Percentiles rank a stretch among this genome's conserved stretches.
Evolutionary conservation across 2,888 invertebrate genomes (phyloP).

Genomic region (Pandemis corylana): DNA sequence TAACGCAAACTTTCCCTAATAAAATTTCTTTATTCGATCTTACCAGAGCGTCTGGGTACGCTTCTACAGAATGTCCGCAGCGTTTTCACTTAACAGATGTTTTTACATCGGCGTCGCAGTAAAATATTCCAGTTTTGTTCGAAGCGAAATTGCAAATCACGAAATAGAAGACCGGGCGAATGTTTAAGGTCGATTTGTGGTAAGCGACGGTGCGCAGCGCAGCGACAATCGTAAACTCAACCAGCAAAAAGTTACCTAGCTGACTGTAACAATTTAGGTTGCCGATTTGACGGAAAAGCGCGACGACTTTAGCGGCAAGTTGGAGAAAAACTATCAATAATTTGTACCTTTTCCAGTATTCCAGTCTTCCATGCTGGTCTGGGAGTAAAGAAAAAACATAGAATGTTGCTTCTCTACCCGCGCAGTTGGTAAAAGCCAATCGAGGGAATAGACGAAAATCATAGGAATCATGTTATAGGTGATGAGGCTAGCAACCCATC

Average conservation of each 20-base stretch:
- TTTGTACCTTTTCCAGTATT: too few relatives aligned
- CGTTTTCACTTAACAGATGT: conserved; percentile 18
- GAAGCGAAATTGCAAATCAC: conserved; percentile 17
- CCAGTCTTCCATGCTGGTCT: too few relatives aligned
- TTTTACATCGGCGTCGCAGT: conserved; percentile 16
- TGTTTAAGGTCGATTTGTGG: conserved; percentile 21
- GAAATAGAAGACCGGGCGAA: conserved; percentile 18
- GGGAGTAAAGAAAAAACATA: too few relatives aligned
- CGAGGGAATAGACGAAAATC: too few relatives aligned
- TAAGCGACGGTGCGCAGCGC: not conserved
- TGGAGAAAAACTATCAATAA: too few relatives aligned
- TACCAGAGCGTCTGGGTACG: not conserved
- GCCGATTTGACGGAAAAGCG: too few relatives aligned
- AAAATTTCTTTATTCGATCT: conserved; percentile 20
- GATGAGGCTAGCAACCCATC: too few relatives aligned
- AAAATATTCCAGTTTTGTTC: conserved; percentile 19
- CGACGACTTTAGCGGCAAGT: too few relatives aligned
- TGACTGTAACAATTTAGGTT: not conserved
- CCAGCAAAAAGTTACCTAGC: not conserved
- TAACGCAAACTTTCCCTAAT: conserved; percentile 23
- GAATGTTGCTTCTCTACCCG: too few relatives aligned
- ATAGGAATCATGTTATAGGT: too few relatives aligned
- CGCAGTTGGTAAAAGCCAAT: too few relatives aligned
- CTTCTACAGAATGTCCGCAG: conserved; percentile 9
- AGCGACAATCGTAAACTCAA: conserved; percentile 16